Evolutionary conservation across 2,113 vertebrate genomes (phyloP), one percentile per base, ranked within the genome.

Genomic region (Phrynosoma platyrhinos): DNA sequence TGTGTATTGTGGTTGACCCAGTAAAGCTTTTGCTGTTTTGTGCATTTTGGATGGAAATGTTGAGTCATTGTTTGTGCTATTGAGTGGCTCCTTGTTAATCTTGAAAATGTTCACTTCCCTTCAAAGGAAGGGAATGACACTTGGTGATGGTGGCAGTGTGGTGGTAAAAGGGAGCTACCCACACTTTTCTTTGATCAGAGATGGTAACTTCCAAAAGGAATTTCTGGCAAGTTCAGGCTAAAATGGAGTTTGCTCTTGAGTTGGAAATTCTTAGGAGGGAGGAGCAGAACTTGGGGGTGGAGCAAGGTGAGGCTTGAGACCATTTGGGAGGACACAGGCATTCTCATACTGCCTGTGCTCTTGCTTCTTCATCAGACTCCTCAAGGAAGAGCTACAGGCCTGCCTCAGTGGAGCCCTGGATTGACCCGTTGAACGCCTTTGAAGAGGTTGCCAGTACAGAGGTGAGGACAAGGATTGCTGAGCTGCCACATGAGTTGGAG

Each of bases 361-460:
- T 66, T 88, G 9, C 9, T 78, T 52, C 71, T 52, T 47, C 16
- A 20, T 18, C 66, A 68, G 84, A n/a, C 62, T 18, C 64, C 30
- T 52, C 90, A 86, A 90, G 89, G 5, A 96, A 95, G 86, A 94
- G 87, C 83, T 94, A 93, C 30, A 91, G 69, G 16, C 92, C 96
- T 1, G 88, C 95, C 62, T 93, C 94, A 8, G 36, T 95, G 92
- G 95, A 96, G 55, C 91, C 95, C 21, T 97, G 96, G 96, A 95
- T 96, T 89, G 95, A 96, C 14, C 96, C 95, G 53, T 71, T 97
- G 72, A 92, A 91, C 30, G 91, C 95, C 20, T 96, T 96, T 55
- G 96, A 96, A 64, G 96, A 96, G 0, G 93, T 92, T 30, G 93
- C 94, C 75, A 88, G 90, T 85, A 94, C 95, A 0, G 96, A 97